phyloP scores from a whole-genome alignment of 2,888 invertebrate species.

The Andrena bicolor region DNA sequence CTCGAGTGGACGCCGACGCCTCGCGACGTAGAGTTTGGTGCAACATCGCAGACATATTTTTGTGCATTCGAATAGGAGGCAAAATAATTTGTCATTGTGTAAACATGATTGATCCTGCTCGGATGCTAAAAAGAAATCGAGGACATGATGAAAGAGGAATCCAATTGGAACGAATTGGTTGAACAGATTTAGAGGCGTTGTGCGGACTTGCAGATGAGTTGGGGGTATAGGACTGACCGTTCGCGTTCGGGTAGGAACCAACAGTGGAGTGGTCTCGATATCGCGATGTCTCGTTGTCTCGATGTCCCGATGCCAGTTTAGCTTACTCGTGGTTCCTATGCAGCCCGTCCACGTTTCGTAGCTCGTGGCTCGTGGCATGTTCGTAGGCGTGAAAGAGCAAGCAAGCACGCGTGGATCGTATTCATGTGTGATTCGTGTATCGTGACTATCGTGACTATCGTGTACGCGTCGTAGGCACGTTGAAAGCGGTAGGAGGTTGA shows the following conservation, averaged over 20 bases:
- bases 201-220: background rate
- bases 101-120: background rate
- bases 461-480: slow-evolving; percentile 39
- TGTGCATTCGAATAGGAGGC: too few relatives aligned
- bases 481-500: slow-evolving; percentile 39
- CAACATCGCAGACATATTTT: too few relatives aligned
- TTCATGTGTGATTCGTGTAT: slow-evolving; percentile 26
- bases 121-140: slow-evolving; percentile 44
- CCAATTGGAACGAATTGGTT: slow-evolving; percentile 25
- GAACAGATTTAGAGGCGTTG: background rate
- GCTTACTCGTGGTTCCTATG: background rate
- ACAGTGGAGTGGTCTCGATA: background rate
- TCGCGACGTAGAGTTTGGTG: too few relatives aligned
- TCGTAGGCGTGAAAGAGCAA: background rate
- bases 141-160: slow-evolving; percentile 33
- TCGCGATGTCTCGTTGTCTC: too few relatives aligned
- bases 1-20: too few relatives aligned
- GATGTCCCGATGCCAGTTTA: too few relatives aligned
- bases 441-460: background rate
- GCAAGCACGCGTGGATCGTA: slow-evolving; percentile 2
- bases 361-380: background rate
- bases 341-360: background rate
- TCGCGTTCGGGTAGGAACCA: background rate
- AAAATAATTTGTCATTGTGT: background rate
- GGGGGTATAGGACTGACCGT: background rate